Conservation (phyloP, 2,113 vertebrate species). For the Silurus asotus region DNA sequence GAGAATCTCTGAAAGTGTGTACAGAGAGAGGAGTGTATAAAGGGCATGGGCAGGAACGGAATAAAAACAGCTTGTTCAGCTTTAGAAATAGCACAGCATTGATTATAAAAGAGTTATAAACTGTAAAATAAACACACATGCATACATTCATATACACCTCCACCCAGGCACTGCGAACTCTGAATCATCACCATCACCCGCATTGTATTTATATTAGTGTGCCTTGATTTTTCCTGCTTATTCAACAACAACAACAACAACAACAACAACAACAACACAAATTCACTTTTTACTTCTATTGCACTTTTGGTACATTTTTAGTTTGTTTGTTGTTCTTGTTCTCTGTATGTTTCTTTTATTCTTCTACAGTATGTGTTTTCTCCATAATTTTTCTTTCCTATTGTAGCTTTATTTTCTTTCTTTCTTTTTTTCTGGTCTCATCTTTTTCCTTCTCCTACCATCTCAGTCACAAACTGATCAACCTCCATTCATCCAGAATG, state of each 20-base stretch:
- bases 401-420: background rate
- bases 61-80: slow-evolving; percentile 20
- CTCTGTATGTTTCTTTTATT: background rate
- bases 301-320: no score
- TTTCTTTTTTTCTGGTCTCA: background rate
- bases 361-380: background rate
- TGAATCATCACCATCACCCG: slow-evolving; percentile 37
- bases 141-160: slow-evolving; percentile 4
- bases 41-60: slow-evolving; percentile 24
- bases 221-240: no score
- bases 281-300: no score
- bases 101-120: slow-evolving; percentile 62
- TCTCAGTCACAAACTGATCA: no score
- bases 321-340: no score
- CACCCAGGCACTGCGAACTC: slow-evolving; percentile 56
- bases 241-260: no score
- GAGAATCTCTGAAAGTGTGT: background rate
- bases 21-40: slow-evolving; percentile 22
- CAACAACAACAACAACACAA: no score
- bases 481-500: no score
- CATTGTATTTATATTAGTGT: no score
- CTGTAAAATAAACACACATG: slow-evolving; percentile 47
- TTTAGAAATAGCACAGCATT: slow-evolving; percentile 58
- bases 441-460: background rate
- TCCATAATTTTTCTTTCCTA: background rate